A percentile compares a stretch with the other conserved stretches of the same genome.
Evolutionary conservation across 2,888 invertebrate genomes (phyloP).

Genomic region (Thalpophila matura): DNA sequence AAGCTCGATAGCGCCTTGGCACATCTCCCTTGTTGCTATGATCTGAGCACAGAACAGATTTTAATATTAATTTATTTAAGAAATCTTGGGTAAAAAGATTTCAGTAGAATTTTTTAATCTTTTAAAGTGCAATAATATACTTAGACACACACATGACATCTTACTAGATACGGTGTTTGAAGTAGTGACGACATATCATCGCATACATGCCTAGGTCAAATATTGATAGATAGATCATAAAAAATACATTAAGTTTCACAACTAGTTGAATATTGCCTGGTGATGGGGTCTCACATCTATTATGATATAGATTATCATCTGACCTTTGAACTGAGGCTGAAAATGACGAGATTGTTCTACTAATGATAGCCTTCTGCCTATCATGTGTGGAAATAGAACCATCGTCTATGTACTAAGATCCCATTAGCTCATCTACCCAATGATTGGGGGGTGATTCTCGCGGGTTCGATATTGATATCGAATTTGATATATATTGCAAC

Average conservation of each 20-base stretch:
- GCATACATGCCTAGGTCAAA: conserved; percentile 20
- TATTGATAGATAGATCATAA: conserved; percentile 28
- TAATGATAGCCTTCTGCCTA: conserved; percentile 20
- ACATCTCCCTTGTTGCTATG: too few species aligned
- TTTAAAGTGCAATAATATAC: too few species aligned
- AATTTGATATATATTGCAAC: too few species aligned
- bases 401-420: neutral
- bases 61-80: too few species aligned
- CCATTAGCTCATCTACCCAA: neutral
- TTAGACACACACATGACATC: too few species aligned
- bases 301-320: conserved; percentile 55
- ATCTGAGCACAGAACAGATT: too few species aligned
- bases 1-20: too few species aligned
- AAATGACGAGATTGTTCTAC: conserved; percentile 24
- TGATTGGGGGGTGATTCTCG: neutral
- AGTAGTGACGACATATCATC: too few species aligned
- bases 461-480: too few species aligned
- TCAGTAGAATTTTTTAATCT: too few species aligned
- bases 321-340: conserved; percentile 50
- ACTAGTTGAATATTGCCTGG: conserved; percentile 13
- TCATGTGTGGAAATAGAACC: conserved; percentile 8
- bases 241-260: conserved; percentile 38
- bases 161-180: too few species aligned
- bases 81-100: too few species aligned
- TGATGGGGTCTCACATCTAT: conserved; percentile 24